Evolutionary conservation across 2,113 vertebrate genomes (phyloP).

Genomic region (Monarcha castaneiventris): DNA sequence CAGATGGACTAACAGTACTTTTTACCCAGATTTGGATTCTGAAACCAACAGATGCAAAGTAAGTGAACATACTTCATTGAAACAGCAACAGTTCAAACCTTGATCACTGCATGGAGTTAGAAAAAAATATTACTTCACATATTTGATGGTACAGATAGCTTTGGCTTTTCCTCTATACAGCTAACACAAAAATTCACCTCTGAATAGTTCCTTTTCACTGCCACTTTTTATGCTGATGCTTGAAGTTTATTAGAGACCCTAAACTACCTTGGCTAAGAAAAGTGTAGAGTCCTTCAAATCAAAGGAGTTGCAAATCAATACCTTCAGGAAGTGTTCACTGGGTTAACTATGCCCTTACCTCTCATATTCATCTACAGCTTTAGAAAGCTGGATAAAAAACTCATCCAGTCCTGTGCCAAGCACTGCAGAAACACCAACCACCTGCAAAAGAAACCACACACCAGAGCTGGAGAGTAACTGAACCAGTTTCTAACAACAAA

Average conservation of each 20-base stretch:
- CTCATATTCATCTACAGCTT: constrained; percentile 89
- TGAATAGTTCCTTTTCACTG: not conserved
- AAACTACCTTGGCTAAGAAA: not conserved
- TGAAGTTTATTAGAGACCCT: not conserved
- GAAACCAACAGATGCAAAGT: not conserved
- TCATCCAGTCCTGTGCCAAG: constrained; percentile 88
- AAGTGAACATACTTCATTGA: not conserved
- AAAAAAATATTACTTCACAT: not conserved
- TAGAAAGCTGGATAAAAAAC: constrained; percentile 84
- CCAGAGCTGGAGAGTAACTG: not conserved
- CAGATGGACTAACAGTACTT: not conserved
- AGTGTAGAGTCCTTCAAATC: not conserved
- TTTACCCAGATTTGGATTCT: not conserved
- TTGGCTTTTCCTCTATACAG: not conserved
- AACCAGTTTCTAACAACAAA: not conserved
- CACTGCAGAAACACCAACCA: constrained; percentile 92
- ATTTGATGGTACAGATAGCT: not conserved
- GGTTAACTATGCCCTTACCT: constrained; percentile 72
- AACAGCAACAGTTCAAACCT: not conserved
- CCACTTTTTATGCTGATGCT: not conserved
- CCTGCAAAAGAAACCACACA: constrained; percentile 71
- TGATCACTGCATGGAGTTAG: not conserved
- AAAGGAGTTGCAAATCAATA: not conserved
- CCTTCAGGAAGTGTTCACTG: not conserved
- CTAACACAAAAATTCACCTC: not conserved